Evolutionary conservation across 2,797 vertebrate species (phyloP), one percentile per base, ranked within the genome.

Genomic region (Cygnus olor): DNA sequence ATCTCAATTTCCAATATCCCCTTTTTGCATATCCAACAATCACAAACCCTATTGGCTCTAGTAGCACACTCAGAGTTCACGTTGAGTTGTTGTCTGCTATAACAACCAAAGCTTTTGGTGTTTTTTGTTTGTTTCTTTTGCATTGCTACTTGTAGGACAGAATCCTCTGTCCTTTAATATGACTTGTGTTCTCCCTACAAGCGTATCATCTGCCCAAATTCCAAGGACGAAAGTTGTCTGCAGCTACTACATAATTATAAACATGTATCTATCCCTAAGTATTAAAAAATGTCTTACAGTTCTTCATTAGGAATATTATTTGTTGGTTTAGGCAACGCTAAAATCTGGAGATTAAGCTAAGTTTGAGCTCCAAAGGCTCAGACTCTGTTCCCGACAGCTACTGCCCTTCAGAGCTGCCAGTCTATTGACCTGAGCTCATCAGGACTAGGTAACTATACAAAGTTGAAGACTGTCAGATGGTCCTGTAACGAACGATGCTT

Each of bases 401-500:
- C 38, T 79, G 58, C 6, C 45, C 40, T 22, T 86, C 73, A 38
- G 27, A 60, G 4, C 38, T 94, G 56, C 15, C 42, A 70, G 38
- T 40, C 27, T 34, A 27, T 45, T 66, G 21, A 38, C 19, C 28
- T 76, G 36, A 76, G 42, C 17, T 87, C 21, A 20, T 42, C 40
- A n/a, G 70, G 24, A 74, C 22, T 1, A 72, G 60, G 27, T 51
- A 91, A 34, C 24, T 18, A 8, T 57, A 81, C 25, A 70, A 70
- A 38, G 56, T 3, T 27, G 60, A 66, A 86, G 32, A 83, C 47
- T 47, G 15, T 7, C 73, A 70, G 34, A 5, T 64, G 15, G 5
- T 83, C 85, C 73, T 93, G n/a, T 36, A 27, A 89, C 25, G 93
- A 85, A 93, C 16, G 36, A 93, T 84, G 28, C 40, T 88, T 71